phyloP scores from a whole-genome alignment of 2,113 vertebrate species.

The Gymnorhina tibicen region DNA sequence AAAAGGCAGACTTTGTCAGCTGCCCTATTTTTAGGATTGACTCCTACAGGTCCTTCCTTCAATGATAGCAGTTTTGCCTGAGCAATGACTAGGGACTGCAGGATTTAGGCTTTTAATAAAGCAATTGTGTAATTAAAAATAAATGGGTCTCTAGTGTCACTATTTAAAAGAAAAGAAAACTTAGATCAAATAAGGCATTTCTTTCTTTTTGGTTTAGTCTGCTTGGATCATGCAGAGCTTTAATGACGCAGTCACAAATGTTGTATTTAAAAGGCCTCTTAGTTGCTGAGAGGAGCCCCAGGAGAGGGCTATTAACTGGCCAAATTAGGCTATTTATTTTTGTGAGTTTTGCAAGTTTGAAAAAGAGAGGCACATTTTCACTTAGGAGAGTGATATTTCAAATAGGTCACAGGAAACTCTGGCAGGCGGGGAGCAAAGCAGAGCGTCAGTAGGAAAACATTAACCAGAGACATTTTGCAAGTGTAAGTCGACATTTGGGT shows the following conservation, averaged over 20 bases:
- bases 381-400: constrained; percentile 65
- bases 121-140: constrained; percentile 68
- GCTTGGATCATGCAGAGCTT: constrained; percentile 56
- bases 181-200: constrained; percentile 66
- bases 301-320: constrained; percentile 63
- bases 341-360: constrained; percentile 69
- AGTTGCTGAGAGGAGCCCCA: constrained; percentile 59
- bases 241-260: constrained; percentile 63
- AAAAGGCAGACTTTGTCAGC: constrained; percentile 49
- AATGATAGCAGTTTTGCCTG: constrained; percentile 42
- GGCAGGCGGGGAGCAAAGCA: constrained; percentile 42
- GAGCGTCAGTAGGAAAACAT: constrained; percentile 54
- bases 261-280: constrained; percentile 68
- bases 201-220: constrained; percentile 60
- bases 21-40: constrained; percentile 58
- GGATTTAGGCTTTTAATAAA: constrained; percentile 63
- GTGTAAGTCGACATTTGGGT: constrained; percentile 42
- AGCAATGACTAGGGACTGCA: constrained; percentile 51
- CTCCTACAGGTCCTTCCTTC: constrained; percentile 55
- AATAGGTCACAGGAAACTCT: constrained; percentile 67
- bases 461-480: constrained; percentile 67
- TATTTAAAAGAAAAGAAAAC: constrained; percentile 61
- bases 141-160: constrained; percentile 63
- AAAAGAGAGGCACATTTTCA: constrained; percentile 64
- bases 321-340: constrained; percentile 67